phyloP scores from a whole-genome alignment of 1,140 invertebrate species.

The Ephestia elutella region DNA sequence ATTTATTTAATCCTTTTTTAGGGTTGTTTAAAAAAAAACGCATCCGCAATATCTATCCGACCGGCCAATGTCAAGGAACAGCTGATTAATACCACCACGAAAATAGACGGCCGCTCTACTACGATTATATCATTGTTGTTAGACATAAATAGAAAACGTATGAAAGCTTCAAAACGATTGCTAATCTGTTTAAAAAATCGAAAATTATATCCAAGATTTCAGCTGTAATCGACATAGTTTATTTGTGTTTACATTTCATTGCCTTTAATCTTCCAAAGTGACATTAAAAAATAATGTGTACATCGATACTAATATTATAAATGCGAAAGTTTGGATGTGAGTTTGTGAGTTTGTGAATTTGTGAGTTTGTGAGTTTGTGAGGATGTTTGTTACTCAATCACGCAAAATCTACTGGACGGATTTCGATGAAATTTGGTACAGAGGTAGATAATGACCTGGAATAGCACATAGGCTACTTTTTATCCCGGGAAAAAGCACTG shows the following conservation, averaged over 20 bases:
- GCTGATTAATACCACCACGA: slow-evolving; percentile 21
- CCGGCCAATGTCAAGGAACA: slow-evolving; percentile 30
- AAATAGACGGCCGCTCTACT: slow-evolving; percentile 22
- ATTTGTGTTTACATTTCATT: neutral
- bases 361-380: no score
- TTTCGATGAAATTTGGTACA: no score
- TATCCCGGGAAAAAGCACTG: no score
- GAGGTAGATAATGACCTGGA: no score
- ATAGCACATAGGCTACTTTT: no score
- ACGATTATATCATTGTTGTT: neutral
- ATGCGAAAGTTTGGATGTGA: no score
- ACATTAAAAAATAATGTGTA: neutral
- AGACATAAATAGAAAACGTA: neutral
- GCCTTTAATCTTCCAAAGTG: neutral
- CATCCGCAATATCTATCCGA: neutral
- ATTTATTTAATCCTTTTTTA: no score
- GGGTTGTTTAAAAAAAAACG: no score
- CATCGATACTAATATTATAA: neutral
- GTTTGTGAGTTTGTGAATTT: no score
- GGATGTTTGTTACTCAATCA: no score
- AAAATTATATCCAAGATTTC: neutral
- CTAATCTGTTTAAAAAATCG: neutral
- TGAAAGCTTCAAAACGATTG: neutral
- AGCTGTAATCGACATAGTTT: neutral
- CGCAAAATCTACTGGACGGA: no score